phyloP scores from a whole-genome alignment of 2,888 invertebrate species.

The Gryllus longicercus region DNA sequence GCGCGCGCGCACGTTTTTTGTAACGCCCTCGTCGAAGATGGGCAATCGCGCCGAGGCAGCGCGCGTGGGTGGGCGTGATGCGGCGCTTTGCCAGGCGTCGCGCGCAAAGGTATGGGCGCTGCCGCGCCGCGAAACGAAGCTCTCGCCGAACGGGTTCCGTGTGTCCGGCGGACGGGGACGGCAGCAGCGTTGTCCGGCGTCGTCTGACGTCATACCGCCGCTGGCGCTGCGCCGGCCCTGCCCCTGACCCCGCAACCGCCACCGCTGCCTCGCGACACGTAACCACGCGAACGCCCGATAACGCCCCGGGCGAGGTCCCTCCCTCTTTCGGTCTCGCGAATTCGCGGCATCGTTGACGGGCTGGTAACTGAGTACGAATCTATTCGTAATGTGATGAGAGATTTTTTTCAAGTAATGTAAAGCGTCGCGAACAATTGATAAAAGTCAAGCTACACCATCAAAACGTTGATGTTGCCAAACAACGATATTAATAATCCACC shows the following conservation, averaged over 20 bases:
- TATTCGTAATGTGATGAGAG: no score
- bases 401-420: no score
- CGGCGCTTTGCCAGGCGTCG: not conserved
- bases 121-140: not conserved
- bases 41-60: not conserved
- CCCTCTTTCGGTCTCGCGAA: not conserved
- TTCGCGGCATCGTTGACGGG: no score
- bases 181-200: not conserved
- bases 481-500: no score
- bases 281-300: not conserved
- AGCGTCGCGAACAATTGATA: no score
- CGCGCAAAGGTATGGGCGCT: not conserved
- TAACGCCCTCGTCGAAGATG: no score
- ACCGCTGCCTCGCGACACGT: not conserved
- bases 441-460: no score
- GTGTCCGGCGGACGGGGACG: not conserved
- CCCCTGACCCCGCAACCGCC: not conserved
- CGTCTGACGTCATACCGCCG: slow-evolving; percentile 17
- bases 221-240: not conserved
- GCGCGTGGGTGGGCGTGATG: not conserved
- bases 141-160: no score
- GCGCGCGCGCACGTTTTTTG: no score
- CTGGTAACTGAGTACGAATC: no score
- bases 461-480: no score
- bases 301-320: not conserved